These are phyloP conservation scores for Muscidifurax raptorellus DNA, from an alignment of 1,140 invertebrate species.

Conservation along the genomic window DNA sequence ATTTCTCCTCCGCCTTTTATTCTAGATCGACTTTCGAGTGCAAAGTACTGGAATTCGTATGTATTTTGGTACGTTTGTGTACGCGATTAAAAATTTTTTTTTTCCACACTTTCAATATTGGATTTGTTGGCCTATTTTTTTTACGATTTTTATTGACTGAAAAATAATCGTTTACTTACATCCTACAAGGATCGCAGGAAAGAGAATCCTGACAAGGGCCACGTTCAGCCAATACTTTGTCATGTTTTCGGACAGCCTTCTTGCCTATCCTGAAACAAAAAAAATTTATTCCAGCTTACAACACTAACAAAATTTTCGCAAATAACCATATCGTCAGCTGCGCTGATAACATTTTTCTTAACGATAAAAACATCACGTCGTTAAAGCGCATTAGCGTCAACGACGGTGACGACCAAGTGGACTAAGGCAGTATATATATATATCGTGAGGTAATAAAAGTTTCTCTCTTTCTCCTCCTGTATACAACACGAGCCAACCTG, in stretches of 20 bases:
- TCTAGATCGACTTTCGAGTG: constrained; percentile 19
- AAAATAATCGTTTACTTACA: constrained; percentile 62
- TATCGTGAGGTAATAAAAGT: constrained; percentile 8
- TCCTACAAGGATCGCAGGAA: constrained; percentile 66
- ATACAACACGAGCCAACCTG: background rate
- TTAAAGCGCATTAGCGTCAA: background rate
- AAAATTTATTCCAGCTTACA: background rate
- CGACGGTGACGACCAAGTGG: background rate
- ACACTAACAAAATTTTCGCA: background rate
- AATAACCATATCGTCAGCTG: background rate
- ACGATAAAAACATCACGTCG: background rate
- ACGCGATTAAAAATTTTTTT: background rate
- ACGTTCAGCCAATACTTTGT: constrained; percentile 70
- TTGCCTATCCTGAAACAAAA: constrained; percentile 54
- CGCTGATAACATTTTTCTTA: background rate
- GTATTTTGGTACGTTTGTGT: background rate
- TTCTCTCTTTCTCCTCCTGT: background rate
- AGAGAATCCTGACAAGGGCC: constrained; percentile 68
- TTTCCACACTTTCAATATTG: background rate
- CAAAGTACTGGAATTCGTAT: background rate
- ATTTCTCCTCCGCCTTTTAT: background rate
- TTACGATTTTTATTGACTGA: background rate
- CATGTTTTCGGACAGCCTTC: constrained; percentile 60
- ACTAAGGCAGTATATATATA: background rate
- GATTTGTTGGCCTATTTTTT: too few relatives aligned